Conservation (phyloP, 2,113 vertebrate species). For the Deroptyus accipitrinus region DNA sequence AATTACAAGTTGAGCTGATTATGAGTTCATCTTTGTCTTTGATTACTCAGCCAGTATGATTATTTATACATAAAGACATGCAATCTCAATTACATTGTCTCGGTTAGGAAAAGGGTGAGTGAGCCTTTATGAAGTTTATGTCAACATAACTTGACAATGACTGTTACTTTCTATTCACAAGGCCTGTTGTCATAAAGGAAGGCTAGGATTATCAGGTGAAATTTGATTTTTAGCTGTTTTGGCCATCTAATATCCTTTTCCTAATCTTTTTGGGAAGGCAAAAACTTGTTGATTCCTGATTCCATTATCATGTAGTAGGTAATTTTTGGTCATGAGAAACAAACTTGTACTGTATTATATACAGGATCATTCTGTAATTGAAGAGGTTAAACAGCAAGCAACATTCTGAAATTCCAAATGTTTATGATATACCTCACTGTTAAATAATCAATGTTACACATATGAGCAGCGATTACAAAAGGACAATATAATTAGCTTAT, state of each 20-base stretch:
- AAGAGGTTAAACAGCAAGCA: neutral
- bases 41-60: neutral
- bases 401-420: neutral
- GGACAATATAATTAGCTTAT: neutral
- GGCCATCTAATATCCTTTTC: neutral
- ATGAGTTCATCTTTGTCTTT: neutral
- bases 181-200: neutral
- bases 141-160: neutral
- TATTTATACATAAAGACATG: neutral
- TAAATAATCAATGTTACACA: neutral
- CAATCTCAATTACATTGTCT: neutral
- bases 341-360: neutral
- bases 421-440: neutral
- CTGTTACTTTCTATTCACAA: neutral
- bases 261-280: neutral
- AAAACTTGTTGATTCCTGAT: neutral
- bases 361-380: neutral
- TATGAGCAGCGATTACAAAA: neutral
- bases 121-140: neutral
- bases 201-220: neutral
- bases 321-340: neutral
- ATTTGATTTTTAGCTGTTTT: neutral
- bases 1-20: accelerated
- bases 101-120: neutral
- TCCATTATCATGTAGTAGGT: neutral